Evolutionary conservation across 1,140 invertebrate genomes (phyloP), one percentile per base, ranked within the genome.

Genomic region (Coelopa frigida): DNA sequence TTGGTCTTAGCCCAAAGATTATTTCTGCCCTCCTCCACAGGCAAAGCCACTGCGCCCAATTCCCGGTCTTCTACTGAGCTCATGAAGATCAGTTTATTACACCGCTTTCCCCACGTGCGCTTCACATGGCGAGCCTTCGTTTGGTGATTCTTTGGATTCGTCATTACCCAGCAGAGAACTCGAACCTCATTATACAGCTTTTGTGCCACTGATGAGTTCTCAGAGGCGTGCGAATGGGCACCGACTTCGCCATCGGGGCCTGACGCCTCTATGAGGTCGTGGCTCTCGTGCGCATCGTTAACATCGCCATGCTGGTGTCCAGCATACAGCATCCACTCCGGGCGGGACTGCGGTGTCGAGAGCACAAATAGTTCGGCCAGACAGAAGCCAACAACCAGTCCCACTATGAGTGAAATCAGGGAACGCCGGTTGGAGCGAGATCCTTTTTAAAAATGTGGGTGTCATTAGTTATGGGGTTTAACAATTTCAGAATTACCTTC

Each of bases 91-190:
- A 94, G 58, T 48, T 82, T 83, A 65, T 96, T 95, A 64, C 94
- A 98, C 21, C 94, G 73, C 63, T 85, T 85, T 0, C 88, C 93
- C 95, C 95, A 99, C 1, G 95, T 98, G 3, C 87, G 83, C 68
- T 94, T 93, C 0, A 98, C 91, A 55, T 95, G 91, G 15, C 77
- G 78, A 0, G 94, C 94, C 70, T 93, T 94, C 46, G 79, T 85
- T 55, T 89, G 74, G 59, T 98, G 89, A 63, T 94, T 96, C 27
- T 76, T 78, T 4, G 93, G 94, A 50, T 81, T 82, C 0, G 94
- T 98, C 87, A 98, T 91, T 7, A 99, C 77, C 93, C 94, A 98
- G 66, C 95, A 98, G 1, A 98, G 73, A 0, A 98, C 82, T 32
- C 87, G 76, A 14, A 89, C 79, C 61, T 83, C 82, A 44, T 81